phyloP scores from a whole-genome alignment of 2,113 vertebrate genomes.

The Butastur rufipennis region DNA sequence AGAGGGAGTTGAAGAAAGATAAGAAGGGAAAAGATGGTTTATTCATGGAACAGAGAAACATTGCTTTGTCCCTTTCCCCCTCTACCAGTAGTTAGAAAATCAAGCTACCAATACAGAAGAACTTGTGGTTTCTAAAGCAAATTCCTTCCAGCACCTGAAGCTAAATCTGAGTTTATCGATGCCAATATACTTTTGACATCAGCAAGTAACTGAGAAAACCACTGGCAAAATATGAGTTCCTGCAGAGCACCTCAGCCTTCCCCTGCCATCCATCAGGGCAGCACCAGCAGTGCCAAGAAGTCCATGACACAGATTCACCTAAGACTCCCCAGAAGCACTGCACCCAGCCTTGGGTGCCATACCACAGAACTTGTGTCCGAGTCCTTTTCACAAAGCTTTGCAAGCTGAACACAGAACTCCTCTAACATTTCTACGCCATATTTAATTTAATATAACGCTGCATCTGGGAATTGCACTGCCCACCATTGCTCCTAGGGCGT shows the following conservation, averaged over 20 bases:
- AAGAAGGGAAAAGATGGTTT: not conserved
- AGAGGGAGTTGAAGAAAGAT: not conserved
- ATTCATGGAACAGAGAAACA: not conserved
- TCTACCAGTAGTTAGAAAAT: not conserved
- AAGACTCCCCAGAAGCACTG: not conserved
- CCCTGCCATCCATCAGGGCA: not conserved
- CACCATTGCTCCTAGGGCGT: not conserved
- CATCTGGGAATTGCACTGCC: not conserved
- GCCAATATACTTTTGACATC: not conserved
- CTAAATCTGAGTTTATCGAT: not conserved
- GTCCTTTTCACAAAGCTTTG: not conserved
- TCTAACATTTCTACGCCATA: not conserved
- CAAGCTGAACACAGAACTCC: not conserved
- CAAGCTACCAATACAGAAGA: not conserved
- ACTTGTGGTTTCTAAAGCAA: not conserved
- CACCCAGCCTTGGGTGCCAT: not conserved
- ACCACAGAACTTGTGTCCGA: not conserved
- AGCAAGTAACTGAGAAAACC: not conserved
- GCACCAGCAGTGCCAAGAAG: not conserved
- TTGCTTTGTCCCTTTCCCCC: not conserved
- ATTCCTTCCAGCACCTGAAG: not conserved
- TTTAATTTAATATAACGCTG: accelerated
- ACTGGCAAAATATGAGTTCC: not conserved
- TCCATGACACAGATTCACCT: accelerated
- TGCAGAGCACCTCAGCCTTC: not conserved